Percentiles rank a stretch among this genome's conserved stretches.
Conservation (phyloP, 1,140 invertebrate species). For the Tetragnatha versicolor region DNA sequence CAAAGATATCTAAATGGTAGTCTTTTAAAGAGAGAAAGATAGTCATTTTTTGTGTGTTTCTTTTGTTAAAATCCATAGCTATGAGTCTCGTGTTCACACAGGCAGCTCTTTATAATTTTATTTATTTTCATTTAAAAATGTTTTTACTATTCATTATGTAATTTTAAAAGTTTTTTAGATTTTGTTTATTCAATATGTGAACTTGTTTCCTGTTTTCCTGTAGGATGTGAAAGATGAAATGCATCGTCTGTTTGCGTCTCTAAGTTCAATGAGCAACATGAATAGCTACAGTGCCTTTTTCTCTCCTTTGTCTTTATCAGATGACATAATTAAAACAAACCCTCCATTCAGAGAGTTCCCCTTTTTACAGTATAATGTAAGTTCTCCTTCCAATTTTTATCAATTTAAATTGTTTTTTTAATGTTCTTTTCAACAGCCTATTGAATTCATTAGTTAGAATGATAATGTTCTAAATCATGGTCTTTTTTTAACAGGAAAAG, state of each 20-base stretch:
- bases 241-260: conserved; percentile 21
- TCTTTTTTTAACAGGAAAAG: not conserved
- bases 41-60: too few relatives aligned
- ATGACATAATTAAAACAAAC: not conserved
- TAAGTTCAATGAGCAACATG: conserved; percentile 7
- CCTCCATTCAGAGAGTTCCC: conserved; percentile 26
- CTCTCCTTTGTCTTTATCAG: conserved; percentile 19
- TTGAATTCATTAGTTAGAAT: not conserved
- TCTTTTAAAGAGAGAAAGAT: too few relatives aligned
- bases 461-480: not conserved
- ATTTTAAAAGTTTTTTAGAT: not conserved
- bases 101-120: too few relatives aligned
- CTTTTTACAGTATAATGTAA: conserved; percentile 29
- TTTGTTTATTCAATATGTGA: not conserved
- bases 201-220: not conserved
- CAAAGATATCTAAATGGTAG: too few relatives aligned
- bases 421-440: too few relatives aligned
- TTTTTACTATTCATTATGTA: not conserved
- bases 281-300: conserved; percentile 9
- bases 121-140: too few relatives aligned
- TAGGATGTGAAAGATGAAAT: conserved; percentile 33
- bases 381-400: not conserved
- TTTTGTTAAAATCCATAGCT: too few relatives aligned
- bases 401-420: not conserved
- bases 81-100: too few relatives aligned